Percentiles rank a stretch among this genome's conserved stretches.
Evolutionary conservation across 1,140 invertebrate genomes (phyloP).

Genomic region (Philotrypesis tridentata): DNA sequence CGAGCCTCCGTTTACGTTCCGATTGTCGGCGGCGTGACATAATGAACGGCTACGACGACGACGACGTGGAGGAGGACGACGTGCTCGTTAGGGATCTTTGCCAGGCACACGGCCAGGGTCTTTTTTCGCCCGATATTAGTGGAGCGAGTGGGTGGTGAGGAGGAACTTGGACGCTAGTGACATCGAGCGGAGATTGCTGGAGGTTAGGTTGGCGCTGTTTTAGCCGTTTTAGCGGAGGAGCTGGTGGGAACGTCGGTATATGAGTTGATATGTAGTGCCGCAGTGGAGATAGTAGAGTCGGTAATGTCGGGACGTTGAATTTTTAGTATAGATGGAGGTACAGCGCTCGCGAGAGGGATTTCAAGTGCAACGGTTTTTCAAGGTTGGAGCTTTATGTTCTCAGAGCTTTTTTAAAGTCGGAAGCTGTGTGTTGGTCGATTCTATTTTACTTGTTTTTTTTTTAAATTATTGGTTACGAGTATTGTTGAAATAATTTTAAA

Average conservation of each 20-base stretch:
- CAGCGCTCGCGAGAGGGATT: too few species aligned
- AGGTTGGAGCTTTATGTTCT: too few species aligned
- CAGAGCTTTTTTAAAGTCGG: too few species aligned
- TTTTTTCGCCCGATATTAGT: neutral
- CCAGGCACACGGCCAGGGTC: too few species aligned
- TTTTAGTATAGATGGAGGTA: too few species aligned
- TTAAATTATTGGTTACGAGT: too few species aligned
- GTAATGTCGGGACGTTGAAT: too few species aligned
- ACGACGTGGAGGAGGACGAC: too few species aligned
- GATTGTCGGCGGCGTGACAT: neutral
- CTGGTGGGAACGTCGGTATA: neutral
- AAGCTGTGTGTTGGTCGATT: too few species aligned
- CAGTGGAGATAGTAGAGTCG: neutral
- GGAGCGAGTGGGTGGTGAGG: neutral
- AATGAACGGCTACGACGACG: neutral
- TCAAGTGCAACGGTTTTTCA: too few species aligned
- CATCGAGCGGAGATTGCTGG: neutral
- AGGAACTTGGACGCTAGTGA: neutral
- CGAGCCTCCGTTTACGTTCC: neutral
- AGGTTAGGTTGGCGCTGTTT: neutral
- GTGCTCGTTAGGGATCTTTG: neutral
- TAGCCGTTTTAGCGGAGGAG: neutral
- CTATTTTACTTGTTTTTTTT: too few species aligned
- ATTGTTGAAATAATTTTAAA: too few species aligned
- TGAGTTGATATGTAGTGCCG: neutral